Conservation (phyloP, 2,888 invertebrate genomes). For the Lithodes maja region DNA sequence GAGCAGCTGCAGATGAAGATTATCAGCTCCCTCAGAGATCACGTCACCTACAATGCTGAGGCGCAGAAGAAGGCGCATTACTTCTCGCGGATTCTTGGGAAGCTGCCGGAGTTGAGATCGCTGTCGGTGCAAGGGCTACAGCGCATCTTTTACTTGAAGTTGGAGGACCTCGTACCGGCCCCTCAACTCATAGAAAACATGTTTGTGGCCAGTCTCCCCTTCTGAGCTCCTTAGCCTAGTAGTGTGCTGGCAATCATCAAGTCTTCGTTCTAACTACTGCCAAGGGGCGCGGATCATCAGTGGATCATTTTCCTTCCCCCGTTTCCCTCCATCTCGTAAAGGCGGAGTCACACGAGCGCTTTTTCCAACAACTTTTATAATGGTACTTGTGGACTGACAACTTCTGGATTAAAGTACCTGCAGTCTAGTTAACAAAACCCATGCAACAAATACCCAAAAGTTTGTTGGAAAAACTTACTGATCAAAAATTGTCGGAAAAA, state of each 20-base stretch:
- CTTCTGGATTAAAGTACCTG: too few relatives aligned
- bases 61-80: conserved; percentile 93
- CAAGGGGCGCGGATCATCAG: conserved; percentile 12
- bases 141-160: conserved; percentile 89
- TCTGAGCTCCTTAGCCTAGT: conserved; percentile 77
- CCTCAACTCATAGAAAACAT: conserved; percentile 90
- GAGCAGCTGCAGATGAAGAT: conserved; percentile 98
- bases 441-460: too few relatives aligned
- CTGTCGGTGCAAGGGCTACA: conserved; percentile 95
- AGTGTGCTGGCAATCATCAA: not conserved
- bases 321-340: conserved; percentile 1
- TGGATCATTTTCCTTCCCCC: conserved; percentile 19
- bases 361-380: too few relatives aligned
- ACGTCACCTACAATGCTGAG: conserved; percentile 93
- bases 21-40: conserved; percentile 94
- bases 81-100: conserved; percentile 93
- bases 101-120: conserved; percentile 93
- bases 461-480: too few relatives aligned
- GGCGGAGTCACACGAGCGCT: too few relatives aligned
- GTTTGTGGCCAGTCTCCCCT: conserved; percentile 96
- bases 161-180: conserved; percentile 74
- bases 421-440: too few relatives aligned
- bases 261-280: conserved; percentile 19
- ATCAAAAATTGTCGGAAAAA: not conserved
- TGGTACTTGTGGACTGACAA: too few relatives aligned